Evolutionary conservation across 2,797 vertebrate species (phyloP).

Genomic region (Paratrypauchen microcephalus): DNA sequence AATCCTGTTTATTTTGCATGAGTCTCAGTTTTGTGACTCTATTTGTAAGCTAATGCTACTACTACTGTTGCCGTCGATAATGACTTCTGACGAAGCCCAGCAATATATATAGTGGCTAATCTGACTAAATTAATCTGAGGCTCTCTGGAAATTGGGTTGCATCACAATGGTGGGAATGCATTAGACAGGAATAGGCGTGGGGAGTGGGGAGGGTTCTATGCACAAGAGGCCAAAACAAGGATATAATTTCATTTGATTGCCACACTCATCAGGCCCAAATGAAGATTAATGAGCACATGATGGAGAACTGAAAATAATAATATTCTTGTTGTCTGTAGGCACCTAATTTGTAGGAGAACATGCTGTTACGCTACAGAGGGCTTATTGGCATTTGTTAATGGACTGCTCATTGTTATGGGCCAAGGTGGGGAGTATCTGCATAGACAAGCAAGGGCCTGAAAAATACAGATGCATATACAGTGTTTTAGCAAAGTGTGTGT

Average conservation of each 20-base stretch:
- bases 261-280: constrained; percentile 75
- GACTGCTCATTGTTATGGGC: constrained; percentile 58
- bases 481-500: not conserved
- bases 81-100: constrained; percentile 57
- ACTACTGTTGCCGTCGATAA: constrained; percentile 56
- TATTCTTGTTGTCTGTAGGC: constrained; percentile 74
- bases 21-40: constrained; percentile 43
- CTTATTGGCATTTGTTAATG: constrained; percentile 77
- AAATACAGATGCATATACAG: constrained; percentile 21
- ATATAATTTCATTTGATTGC: constrained; percentile 76
- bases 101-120: constrained; percentile 75
- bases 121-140: constrained; percentile 72
- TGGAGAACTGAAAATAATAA: constrained; percentile 73
- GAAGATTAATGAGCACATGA: constrained; percentile 78
- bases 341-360: constrained; percentile 76
- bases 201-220: constrained; percentile 39
- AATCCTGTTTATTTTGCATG: constrained; percentile 61
- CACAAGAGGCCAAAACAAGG: constrained; percentile 64
- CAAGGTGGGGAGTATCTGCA: constrained; percentile 17
- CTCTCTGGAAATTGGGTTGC: constrained; percentile 66
- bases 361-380: constrained; percentile 66
- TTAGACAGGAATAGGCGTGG: constrained; percentile 32
- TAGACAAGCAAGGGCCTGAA: constrained; percentile 20
- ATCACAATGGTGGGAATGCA: constrained; percentile 50
- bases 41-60: constrained; percentile 37